Base-by-base conservation (phyloP, 2,888 invertebrate species). In the Melangyna quadrimaculata region DNA sequence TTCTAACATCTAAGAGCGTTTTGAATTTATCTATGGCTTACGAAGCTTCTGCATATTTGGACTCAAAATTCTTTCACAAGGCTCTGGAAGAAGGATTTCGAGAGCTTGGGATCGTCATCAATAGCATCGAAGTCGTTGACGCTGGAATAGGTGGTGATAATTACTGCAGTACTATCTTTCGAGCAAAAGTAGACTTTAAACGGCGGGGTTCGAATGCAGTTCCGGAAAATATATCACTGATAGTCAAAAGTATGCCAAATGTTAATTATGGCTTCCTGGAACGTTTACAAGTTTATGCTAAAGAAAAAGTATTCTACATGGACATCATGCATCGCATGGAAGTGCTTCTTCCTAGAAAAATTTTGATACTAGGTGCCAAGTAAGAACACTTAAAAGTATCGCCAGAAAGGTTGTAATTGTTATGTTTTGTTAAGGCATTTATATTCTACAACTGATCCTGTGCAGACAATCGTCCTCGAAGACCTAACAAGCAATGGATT, bases 401-500 rank as follows among this genome's bases (percentile, higher is more conserved):
- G 6, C 10, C 1, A 17, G 4, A 19, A 22, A 12, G n/a, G 5
- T 3, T 6, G 3, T 4, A 10, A 22, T 19, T 22, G 0, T 8
- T 17, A 19, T 43, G 0, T 32, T 65, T 48, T 1, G 2, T 82
- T 0, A 17, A 92, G 92, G 19, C 90, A 91, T 69, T 89, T 88
- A 40, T 90, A 90, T 80, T 90, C 92, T 24, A 89, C 89, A 1
- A 88, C 89, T 0, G 88, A 89, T 43, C 91, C 92, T 0, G 90
- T 90, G 53, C 90, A 90, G 87, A 92, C 91, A 5, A 90, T 92
- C 3, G 88, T 92, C 3, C 89, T 92, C 17, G 89, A 91, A 78
- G 92, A 92, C 75, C 90, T 94, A 10, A 92, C 92, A 12, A 89
- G 91, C 7, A 88, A 91, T 51, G 94, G 94, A 3, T 94, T 92